Evolutionary conservation across 2,888 invertebrate genomes (phyloP).

Genomic region (Microctonus brassicae): DNA sequence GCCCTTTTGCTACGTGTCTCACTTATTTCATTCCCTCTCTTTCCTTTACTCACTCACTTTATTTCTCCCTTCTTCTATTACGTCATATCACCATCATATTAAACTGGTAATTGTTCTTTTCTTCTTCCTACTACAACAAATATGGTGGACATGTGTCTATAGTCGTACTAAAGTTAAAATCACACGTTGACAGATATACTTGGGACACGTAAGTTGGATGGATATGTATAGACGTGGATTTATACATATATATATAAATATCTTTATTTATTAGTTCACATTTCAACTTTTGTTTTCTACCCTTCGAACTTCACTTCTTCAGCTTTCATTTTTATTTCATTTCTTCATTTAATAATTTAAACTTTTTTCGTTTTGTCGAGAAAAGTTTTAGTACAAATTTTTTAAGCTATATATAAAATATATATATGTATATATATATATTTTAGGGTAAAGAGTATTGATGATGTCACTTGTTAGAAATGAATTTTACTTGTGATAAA

Average conservation of each 20-base stretch:
- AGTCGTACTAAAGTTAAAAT: neutral
- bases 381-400: neutral
- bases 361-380: neutral
- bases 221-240: too few relatives aligned
- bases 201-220: constrained; percentile 17
- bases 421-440: too few relatives aligned
- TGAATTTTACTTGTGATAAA: neutral
- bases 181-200: neutral
- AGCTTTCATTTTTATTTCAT: neutral
- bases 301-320: neutral
- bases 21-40: neutral
- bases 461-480: neutral
- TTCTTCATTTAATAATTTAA: neutral
- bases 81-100: neutral
- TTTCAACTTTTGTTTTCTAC: neutral
- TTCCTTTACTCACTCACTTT: neutral
- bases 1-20: constrained; percentile 48
- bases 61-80: too few relatives aligned
- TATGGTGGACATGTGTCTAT: neutral
- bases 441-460: neutral
- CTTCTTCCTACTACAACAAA: neutral
- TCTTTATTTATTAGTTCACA: too few relatives aligned
- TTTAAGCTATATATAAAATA: too few relatives aligned
- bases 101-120: neutral
- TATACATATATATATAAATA: neutral